Evolutionary conservation across 2,797 vertebrate species (phyloP).

Genomic region (Naso thynnoides): DNA sequence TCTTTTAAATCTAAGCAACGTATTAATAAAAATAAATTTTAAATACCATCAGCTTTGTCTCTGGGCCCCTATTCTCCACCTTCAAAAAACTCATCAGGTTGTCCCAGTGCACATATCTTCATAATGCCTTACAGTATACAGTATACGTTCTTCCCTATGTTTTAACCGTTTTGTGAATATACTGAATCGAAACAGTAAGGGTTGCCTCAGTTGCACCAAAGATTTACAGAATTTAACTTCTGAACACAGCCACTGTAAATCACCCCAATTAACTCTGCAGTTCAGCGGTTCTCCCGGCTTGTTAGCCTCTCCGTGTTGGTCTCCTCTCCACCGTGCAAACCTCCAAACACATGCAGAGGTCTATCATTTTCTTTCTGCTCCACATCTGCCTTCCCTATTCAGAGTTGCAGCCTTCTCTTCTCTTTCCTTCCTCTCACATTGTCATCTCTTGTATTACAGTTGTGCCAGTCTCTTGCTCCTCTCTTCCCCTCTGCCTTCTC

Average conservation of each 20-base stretch:
- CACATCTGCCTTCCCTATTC: slow-evolving; percentile 63
- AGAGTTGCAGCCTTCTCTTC: slow-evolving; percentile 36
- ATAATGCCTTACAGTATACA: no score
- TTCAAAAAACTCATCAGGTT: no score
- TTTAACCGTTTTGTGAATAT: no score
- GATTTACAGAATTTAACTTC: slow-evolving; percentile 21
- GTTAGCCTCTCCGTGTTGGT: slow-evolving; percentile 24
- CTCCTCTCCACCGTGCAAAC: slow-evolving; percentile 45
- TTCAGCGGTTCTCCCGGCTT: slow-evolving; percentile 27
- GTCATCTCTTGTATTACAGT: slow-evolving; percentile 52
- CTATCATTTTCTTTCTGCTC: slow-evolving; percentile 62
- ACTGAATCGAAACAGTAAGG: not conserved
- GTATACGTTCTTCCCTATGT: no score
- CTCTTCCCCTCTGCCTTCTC: slow-evolving; percentile 2
- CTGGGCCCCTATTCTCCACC: no score
- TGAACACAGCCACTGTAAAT: slow-evolving; percentile 47
- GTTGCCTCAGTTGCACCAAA: slow-evolving; percentile 17
- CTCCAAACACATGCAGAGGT: slow-evolving; percentile 53
- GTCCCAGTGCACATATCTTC: no score
- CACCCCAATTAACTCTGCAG: slow-evolving; percentile 33
- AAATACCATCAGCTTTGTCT: no score
- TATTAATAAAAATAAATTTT: no score
- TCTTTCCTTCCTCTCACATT: slow-evolving; percentile 37
- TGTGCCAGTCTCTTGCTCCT: slow-evolving; percentile 21
- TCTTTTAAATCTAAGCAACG: no score